Percentiles rank a stretch among this genome's conserved stretches.
phyloP scores from a whole-genome alignment of 2,888 invertebrate species.

The Cepaea hortensis region DNA sequence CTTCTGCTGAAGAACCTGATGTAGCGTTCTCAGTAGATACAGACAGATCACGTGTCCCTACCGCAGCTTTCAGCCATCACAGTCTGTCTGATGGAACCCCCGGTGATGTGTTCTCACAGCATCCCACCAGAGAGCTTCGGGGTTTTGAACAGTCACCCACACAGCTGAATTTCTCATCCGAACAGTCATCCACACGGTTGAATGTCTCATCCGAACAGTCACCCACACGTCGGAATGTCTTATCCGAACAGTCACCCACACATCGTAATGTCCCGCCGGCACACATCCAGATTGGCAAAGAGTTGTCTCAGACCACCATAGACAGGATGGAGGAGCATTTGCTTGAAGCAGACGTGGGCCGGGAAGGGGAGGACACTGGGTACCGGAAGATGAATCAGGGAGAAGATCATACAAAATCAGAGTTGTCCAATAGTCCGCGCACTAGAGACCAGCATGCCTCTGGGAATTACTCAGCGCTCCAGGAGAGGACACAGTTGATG shows the following conservation, averaged over 20 bases:
- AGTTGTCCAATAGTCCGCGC: slow-evolving; percentile 50
- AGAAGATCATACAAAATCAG: slow-evolving; percentile 50
- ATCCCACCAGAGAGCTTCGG: slow-evolving; percentile 54
- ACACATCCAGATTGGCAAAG: slow-evolving; percentile 45
- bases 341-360: slow-evolving; percentile 42
- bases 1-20: not conserved
- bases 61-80: not conserved
- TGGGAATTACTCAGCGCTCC: not conserved
- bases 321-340: slow-evolving; percentile 59
- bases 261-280: slow-evolving; percentile 18
- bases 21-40: too few relatives aligned
- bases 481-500: not conserved
- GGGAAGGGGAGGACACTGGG: slow-evolving; percentile 56
- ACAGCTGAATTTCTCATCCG: slow-evolving; percentile 23
- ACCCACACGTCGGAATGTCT: slow-evolving; percentile 29
- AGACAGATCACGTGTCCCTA: not conserved
- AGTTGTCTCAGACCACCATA: slow-evolving; percentile 60
- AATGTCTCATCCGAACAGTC: not conserved
- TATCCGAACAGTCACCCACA: slow-evolving; percentile 25
- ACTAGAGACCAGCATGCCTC: slow-evolving; percentile 3
- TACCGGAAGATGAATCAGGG: slow-evolving; percentile 53
- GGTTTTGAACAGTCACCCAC: slow-evolving; percentile 37
- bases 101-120: slow-evolving; percentile 48
- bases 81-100: slow-evolving; percentile 18
- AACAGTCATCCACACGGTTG: not conserved